Conservation (phyloP, 2,113 vertebrate species). For the Corythornis cristatus region DNA sequence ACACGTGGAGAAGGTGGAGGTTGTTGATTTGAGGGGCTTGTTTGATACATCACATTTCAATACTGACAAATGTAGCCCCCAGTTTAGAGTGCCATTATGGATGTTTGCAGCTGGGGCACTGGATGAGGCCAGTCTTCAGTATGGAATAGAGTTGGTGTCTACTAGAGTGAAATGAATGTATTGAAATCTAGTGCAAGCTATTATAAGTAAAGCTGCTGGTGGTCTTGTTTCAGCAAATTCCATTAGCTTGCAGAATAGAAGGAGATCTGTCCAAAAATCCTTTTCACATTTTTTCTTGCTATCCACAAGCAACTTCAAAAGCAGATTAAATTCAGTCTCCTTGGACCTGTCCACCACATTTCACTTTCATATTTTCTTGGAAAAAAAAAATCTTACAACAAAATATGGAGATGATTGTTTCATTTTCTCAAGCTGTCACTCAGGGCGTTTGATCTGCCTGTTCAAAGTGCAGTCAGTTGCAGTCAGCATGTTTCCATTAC, state of each 20-base stretch:
- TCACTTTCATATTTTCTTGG: constrained; percentile 20
- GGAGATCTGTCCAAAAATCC: constrained; percentile 21
- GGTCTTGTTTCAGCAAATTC: constrained; percentile 52
- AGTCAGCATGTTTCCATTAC: constrained; percentile 2
- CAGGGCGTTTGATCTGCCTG: not conserved
- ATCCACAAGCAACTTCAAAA: constrained; percentile 51
- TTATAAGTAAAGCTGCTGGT: constrained; percentile 8
- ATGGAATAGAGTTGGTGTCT: not conserved
- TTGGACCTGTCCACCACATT: constrained; percentile 37
- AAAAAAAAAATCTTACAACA: not conserved
- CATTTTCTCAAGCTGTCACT: constrained; percentile 27
- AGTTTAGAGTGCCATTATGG: not conserved
- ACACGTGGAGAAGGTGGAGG: not conserved
- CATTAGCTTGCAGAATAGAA: constrained; percentile 27
- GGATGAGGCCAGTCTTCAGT: not conserved
- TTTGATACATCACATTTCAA: not conserved
- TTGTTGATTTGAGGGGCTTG: not conserved
- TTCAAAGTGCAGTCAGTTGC: constrained; percentile 1
- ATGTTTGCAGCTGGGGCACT: not conserved
- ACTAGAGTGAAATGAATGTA: not conserved
- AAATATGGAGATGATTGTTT: constrained; percentile 46
- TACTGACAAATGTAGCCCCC: not conserved
- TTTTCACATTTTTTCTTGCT: constrained; percentile 4
- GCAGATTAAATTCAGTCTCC: constrained; percentile 13
- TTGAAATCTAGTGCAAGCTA: not conserved